Evolutionary conservation across 2,888 invertebrate species (phyloP).

Genomic region (Melieria crassipennis): DNA sequence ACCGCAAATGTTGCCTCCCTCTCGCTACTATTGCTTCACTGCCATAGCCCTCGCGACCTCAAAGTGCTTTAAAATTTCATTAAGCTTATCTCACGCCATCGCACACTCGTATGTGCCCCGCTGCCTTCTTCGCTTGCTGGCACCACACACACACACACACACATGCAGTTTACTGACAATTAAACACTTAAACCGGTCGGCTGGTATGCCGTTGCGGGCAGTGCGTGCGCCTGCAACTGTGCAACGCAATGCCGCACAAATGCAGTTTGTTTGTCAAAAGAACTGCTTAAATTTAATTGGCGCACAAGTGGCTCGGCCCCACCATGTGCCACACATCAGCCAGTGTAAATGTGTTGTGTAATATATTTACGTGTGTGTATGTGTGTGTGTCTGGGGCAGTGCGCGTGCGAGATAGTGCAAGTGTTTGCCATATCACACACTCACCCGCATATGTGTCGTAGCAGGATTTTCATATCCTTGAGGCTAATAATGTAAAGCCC

Average conservation of each 20-base stretch:
- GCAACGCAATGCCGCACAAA: too few relatives aligned
- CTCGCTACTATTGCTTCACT: too few relatives aligned
- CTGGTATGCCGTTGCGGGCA: not conserved
- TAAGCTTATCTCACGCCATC: constrained; percentile 28
- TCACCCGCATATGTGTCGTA: not conserved
- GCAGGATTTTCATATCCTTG: too few relatives aligned
- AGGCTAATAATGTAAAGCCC: too few relatives aligned
- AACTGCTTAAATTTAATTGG: constrained; percentile 16
- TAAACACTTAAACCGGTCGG: not conserved
- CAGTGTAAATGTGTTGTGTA: not conserved
- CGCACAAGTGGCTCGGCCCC: not conserved
- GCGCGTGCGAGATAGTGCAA: not conserved
- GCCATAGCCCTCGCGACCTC: too few relatives aligned
- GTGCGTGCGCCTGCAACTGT: constrained; percentile 4
- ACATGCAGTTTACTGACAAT: not conserved
- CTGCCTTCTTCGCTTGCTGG: too few relatives aligned
- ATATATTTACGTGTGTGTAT: not conserved
- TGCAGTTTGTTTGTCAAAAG: constrained; percentile 4
- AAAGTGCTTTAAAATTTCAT: constrained; percentile 25
- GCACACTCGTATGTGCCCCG: too few relatives aligned
- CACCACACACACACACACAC: not conserved
- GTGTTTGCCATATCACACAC: not conserved
- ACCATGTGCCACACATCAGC: not conserved
- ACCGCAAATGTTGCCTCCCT: too few relatives aligned
- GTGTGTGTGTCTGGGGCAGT: constrained; percentile 8